Evolutionary conservation across 2,888 invertebrate genomes (phyloP), one percentile per base, ranked within the genome.

Genomic region (Molanna angustata): DNA sequence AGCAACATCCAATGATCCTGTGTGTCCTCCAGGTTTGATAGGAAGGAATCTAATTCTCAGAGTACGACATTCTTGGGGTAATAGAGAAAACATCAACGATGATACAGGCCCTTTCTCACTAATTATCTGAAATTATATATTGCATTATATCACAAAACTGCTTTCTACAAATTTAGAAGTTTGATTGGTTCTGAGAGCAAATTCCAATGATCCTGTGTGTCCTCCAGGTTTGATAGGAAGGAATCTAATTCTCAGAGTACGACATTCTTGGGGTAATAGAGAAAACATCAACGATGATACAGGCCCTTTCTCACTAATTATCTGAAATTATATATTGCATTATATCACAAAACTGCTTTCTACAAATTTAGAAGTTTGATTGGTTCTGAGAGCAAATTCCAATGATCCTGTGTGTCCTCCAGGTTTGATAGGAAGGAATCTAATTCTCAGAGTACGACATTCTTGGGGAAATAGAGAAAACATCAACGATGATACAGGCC

Each of bases 181-280:
- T 16, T 49, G 40, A 20, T 47, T 45, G 17, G 31, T 44, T 13
- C 56, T 43, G 16, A 46, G 48, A 2, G 35, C 32, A n/a, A 59
- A 33, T n/a, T 42, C 39, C 18, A 59, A 35, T 11, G 52, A 20
- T 17, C 59, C 56, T 3, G 37, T 13, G 21, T 54, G 54, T 13
- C 56, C 56, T 11, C 56, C 54, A 17, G 40, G 13, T 14, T 33
- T 40, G 16, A 18, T n/a, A 6, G 59, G 52, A 14, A 49, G 31
- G 40, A 59, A 59, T 22, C 52, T 54, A n/a, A 59, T 40, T n/a
- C 49, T 31, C 2, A 59, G 13, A 4, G 49, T 35, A 2, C 54
- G 56, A 42, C 59, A 59, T 32, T 59, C 59, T 31, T 54, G 56
- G 6, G 59, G 59, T 35, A 56, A 53, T 9, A 59, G 52, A n/a